Evolutionary conservation across 2,113 vertebrate species (phyloP), one percentile per base, ranked within the genome.

Genomic region (Rhynchomys soricoides): DNA sequence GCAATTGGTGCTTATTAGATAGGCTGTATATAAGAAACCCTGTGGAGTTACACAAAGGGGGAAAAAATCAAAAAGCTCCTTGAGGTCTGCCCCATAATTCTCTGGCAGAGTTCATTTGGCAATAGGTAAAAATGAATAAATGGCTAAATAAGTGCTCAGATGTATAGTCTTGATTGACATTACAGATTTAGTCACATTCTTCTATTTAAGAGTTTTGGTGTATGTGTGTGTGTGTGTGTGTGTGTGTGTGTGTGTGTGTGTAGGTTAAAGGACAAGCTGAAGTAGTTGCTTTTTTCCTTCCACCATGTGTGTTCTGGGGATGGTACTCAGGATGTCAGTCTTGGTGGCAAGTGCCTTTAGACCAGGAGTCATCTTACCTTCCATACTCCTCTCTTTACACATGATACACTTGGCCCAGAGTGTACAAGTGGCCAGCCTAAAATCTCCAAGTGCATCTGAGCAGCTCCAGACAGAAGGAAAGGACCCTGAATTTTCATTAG

Each of bases 161-260:
- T 52, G 16, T 50, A 19, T n/a, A 73, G 34, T 31, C 71, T 15
- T 10, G 45, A 59, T 8, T 37, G 82, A 45, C 29, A 62, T 29
- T 21, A 52, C 6, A 12, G 11, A n/a, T 45, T 55, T 24, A 34
- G n/a, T 48, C 29, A 45, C 29, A 59, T 62, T 40, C 24, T 43
- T 64, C 57, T 40, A 85, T 31, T 64, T 7, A 85, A 31, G 64
- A 3, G 15, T 19, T 29, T 15, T 43, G 7, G 11, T 81, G 34
- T 79, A 34, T n/a, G 7, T 55, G 19, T 55, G 50, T n/a, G 19
- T 22, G 50, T 21, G 31, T 9, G 50, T n/a, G 50, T n/a, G 50
- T 24, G 17, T 55, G 34, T n/a, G 34, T 57, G 19, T 5, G 1
- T 1, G 1, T 43, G 13, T 8, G 2, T 45, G n/a, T 62, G 16